Evolutionary conservation across 2,113 vertebrate species (phyloP).

Genomic region (Thalassarche chlororhynchos): DNA sequence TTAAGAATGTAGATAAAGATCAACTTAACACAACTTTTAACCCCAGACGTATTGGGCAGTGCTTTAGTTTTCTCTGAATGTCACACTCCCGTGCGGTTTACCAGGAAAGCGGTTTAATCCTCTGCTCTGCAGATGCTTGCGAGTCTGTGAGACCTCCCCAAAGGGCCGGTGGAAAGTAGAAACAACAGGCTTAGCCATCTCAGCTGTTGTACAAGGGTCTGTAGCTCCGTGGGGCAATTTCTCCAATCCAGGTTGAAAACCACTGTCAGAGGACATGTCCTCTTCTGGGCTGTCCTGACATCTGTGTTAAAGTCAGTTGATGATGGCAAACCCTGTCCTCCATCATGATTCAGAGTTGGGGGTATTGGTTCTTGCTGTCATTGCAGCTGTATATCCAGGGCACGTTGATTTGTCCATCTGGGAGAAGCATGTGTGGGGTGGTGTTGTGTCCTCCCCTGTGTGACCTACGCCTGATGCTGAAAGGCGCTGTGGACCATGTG

Average conservation of each 20-base stretch:
- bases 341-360: not conserved
- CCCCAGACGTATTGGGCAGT: not conserved
- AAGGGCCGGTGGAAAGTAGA: not conserved
- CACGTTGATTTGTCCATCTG: not conserved
- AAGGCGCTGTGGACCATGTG: rapidly evolving
- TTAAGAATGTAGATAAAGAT: not conserved
- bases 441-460: not conserved
- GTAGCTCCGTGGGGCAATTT: not conserved
- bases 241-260: not conserved
- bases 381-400: not conserved
- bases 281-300: not conserved
- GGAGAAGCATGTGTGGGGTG: not conserved
- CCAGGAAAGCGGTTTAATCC: not conserved
- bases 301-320: not conserved
- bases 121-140: not conserved
- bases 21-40: not conserved
- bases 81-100: rapidly evolving
- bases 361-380: not conserved
- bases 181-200: not conserved
- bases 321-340: not conserved
- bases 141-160: not conserved
- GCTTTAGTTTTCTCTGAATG: not conserved
- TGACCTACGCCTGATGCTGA: not conserved
- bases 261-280: not conserved
- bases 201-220: not conserved